These are phyloP conservation scores for Eupithecia subfuscata DNA, from an alignment of 2,888 invertebrate genomes.

Conservation along the genomic window DNA sequence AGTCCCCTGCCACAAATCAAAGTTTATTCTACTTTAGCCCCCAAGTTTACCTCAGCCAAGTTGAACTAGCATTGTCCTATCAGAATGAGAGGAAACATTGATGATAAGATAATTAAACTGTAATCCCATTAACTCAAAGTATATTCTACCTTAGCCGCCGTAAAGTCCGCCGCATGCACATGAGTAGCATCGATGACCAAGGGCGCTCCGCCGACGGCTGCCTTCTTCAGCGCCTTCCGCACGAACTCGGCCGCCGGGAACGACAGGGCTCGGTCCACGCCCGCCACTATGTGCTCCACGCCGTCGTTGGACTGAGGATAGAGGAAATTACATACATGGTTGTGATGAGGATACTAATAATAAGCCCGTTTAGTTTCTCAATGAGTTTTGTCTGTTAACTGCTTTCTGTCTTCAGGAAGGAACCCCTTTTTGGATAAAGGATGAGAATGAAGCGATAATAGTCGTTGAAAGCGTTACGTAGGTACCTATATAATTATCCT, in stretches of 20 bases:
- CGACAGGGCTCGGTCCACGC: constrained; percentile 88
- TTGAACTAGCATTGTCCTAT: neutral
- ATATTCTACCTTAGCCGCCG: constrained; percentile 88
- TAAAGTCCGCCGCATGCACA: constrained; percentile 92
- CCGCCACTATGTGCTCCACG: constrained; percentile 83
- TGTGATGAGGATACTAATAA: no score
- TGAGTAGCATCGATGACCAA: constrained; percentile 93
- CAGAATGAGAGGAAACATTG: neutral
- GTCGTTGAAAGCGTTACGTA: no score
- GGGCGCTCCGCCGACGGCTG: constrained; percentile 74
- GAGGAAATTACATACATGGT: no score
- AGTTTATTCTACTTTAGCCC: neutral
- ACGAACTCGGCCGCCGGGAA: constrained; percentile 94
- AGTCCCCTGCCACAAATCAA: neutral
- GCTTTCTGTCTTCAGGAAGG: no score
- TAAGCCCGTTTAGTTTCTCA: no score
- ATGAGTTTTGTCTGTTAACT: no score
- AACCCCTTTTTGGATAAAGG: no score
- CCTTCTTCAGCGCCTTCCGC: constrained; percentile 89
- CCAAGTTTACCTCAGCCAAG: neutral
- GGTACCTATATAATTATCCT: no score
- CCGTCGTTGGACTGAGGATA: constrained; percentile 67
- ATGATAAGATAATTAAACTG: no score
- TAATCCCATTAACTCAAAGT: neutral
- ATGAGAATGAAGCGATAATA: no score